phyloP scores from a whole-genome alignment of 2,113 vertebrate genomes.

The Ochotona curzoniae region DNA sequence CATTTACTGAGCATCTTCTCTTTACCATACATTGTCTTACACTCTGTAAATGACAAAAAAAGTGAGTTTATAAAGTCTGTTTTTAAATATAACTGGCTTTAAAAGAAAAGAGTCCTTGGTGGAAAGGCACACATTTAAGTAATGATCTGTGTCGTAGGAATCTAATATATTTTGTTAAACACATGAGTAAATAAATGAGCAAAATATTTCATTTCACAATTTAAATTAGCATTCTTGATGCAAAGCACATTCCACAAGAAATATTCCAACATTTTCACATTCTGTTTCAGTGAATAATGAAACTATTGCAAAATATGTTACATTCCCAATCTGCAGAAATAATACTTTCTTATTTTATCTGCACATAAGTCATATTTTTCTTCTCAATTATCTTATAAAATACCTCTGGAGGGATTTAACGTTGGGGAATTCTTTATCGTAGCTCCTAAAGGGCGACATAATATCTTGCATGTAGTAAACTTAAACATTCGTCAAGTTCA shows the following conservation, averaged over 20 bases:
- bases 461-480: neutral
- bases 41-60: neutral
- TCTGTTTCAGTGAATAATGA: neutral
- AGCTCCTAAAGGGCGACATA: accelerated
- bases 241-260: neutral
- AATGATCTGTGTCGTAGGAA: neutral
- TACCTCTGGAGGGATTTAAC: neutral
- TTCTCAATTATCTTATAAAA: neutral
- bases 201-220: neutral
- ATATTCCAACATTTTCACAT: neutral
- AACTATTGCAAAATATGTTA: neutral
- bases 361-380: neutral
- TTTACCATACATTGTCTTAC: neutral
- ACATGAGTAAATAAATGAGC: neutral
- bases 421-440: neutral
- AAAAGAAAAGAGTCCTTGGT: neutral
- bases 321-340: neutral
- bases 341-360: neutral
- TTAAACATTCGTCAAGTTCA: neutral
- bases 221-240: neutral
- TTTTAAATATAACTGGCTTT: neutral
- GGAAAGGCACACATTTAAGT: neutral
- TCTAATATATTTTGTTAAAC: neutral
- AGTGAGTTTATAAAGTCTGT: neutral
- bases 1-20: neutral